Evolutionary conservation across 1,140 invertebrate genomes (phyloP), one percentile per base, ranked within the genome.

Genomic region (Drosophila kepulauana): DNA sequence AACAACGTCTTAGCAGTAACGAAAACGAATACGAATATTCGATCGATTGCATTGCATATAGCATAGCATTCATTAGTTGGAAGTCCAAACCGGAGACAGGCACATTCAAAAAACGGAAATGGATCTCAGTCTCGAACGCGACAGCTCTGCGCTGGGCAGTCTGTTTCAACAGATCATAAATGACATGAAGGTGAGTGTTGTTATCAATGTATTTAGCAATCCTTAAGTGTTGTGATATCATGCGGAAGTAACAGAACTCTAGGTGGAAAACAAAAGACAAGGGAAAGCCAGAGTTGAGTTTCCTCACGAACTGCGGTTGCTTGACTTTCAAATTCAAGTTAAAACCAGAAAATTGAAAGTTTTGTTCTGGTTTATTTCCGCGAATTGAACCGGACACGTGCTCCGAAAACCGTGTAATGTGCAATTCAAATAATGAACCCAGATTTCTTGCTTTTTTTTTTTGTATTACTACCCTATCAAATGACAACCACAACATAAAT

Each of bases 131-230:
- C 94, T 96, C 66, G 96, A 97, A 93, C 95, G 96, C 89, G 97
- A 97, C 90, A 96, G 95, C 91, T 96, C 95, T 93, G 96, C 96
- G 64, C 93, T 97, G 67, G 97, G 96, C 82, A 96, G 95, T 72
- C 94, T 97, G 58, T 97, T 97, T 92, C 96, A 97, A 81, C 96
- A 96, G 92, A 97, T 98, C 71, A 95, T 98, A 74, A 95, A 94
- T 88, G 97, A 97, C 93, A 95, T 97, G 95, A 97, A 97, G 95
- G 97, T 97, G 94, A 94, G 91, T 41, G 20, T 38, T 61, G 30
- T 20, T 56, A 54, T 51, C 3, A 10, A 11, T 45, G 11, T 41
- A 59, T 15, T 49, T 54, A 25, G 10, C 11, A 16, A 16, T 33
- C 35, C 20, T 43, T 43, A 16, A 33, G 20, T 38, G 7, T 15